These are phyloP conservation scores for Dicranocentrus wangi DNA, from an alignment of 2,888 invertebrate species.

Conservation along the genomic window DNA sequence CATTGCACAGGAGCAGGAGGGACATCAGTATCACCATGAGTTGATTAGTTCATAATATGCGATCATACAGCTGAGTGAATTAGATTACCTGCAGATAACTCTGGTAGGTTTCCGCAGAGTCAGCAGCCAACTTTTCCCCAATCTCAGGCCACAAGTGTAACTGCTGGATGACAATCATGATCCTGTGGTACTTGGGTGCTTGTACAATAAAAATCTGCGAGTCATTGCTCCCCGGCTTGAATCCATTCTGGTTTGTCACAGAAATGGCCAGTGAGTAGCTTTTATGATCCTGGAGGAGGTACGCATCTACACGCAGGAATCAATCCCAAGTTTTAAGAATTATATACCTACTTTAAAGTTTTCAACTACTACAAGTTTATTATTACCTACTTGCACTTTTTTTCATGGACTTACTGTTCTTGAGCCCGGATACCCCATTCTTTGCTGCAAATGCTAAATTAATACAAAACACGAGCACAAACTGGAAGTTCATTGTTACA, in stretches of 20 bases:
- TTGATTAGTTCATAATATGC: too few relatives aligned
- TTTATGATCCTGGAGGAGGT: slow-evolving; percentile 39
- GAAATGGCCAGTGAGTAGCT: slow-evolving; percentile 33
- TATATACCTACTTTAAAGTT: background rate
- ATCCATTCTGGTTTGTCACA: slow-evolving; percentile 48
- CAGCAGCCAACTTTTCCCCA: slow-evolving; percentile 29
- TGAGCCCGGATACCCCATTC: background rate
- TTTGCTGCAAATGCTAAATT: background rate
- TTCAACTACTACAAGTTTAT: background rate
- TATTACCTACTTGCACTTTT: background rate
- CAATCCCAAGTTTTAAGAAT: background rate
- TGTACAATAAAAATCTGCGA: slow-evolving; percentile 43
- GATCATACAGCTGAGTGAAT: too few relatives aligned
- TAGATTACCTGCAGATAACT: slow-evolving; percentile 49
- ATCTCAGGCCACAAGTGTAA: slow-evolving; percentile 41
- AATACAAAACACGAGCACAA: too few relatives aligned
- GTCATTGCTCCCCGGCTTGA: slow-evolving; percentile 37
- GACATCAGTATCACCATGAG: too few relatives aligned
- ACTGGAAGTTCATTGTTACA: too few relatives aligned
- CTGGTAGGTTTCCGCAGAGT: too few relatives aligned
- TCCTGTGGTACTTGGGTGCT: slow-evolving; percentile 46
- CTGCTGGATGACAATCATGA: slow-evolving; percentile 53
- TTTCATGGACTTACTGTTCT: slow-evolving; percentile 42
- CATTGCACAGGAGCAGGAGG: too few relatives aligned
- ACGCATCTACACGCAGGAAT: slow-evolving; percentile 29